Evolutionary conservation across 2,113 vertebrate species (phyloP), one percentile per base, ranked within the genome.

Genomic region (Prolemur simus): DNA sequence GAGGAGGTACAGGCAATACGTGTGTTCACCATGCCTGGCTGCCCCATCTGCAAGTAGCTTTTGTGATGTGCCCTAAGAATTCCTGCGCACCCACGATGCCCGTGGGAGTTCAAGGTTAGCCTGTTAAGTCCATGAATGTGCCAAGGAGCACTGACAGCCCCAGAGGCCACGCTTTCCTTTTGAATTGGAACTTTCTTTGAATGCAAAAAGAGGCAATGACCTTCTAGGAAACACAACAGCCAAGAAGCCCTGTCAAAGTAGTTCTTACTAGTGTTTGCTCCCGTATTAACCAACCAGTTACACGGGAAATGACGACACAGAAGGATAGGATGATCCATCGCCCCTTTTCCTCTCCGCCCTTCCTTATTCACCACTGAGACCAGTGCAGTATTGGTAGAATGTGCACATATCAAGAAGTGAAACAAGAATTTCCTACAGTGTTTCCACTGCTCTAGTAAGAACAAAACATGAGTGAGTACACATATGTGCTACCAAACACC

Each of bases 131-230:
- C 64, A 3, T 23, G 15, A 14, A 32, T 21, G 15, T 76, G 17
- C 5, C 6, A 47, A 73, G 13, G 25, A 9, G 9, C 8, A 10
- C 8, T 0, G n/a, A 21, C 0, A 64, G 8, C 6, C 25, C 45
- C 18, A 9, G 49, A 13, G 54, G 25, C 89, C 34, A 78, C 0
- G 1, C 18, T 18, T 74, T 14, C 66, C 32, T 73, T 45, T 23
- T 87, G 37, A 81, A 69, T n/a, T n/a, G 49, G 66, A 42, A 23
- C 11, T 54, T 54, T 17, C 21, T 86, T 76, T 49, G 63, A 58
- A 37, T 29, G 52, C 15, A 52, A n/a, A 64, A 45, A 37, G 45
- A 17, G 11, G 37, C 23, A 69, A 21, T 23, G 32, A 21, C 49
- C 56, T 14, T n/a, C 32, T 77, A 77, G 73, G 29, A 23, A 27